phyloP scores from a whole-genome alignment of 1,140 invertebrate species.

The Antheraea mylitta region DNA sequence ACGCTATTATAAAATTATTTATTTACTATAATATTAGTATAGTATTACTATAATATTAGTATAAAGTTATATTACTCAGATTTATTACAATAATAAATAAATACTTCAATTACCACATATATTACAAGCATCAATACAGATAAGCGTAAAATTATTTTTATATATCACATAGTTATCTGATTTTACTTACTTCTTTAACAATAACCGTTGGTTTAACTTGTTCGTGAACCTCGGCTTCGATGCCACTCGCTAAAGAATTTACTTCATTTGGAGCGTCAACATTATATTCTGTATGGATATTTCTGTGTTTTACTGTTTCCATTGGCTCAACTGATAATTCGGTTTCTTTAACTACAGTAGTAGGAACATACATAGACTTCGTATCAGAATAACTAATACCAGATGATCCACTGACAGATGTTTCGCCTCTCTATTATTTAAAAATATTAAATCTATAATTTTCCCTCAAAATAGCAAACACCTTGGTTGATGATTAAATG shows the following conservation, averaged over 20 bases:
- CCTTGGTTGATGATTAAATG: neutral
- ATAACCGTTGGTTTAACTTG: no score
- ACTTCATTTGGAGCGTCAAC: conserved; percentile 51
- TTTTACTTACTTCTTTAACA: conserved; percentile 70
- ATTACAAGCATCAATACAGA: no score
- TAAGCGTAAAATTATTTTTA: neutral
- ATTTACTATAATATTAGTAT: no score
- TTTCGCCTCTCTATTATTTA: conserved; percentile 46
- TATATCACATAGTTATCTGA: neutral
- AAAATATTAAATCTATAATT: neutral
- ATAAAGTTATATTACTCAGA: no score
- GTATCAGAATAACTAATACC: conserved; percentile 42
- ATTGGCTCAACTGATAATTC: conserved; percentile 30
- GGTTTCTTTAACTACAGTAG: conserved; percentile 31
- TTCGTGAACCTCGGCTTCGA: conserved; percentile 32
- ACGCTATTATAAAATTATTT: no score
- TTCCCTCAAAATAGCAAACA: neutral
- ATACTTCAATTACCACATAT: no score
- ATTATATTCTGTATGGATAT: conserved; percentile 46
- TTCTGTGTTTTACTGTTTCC: conserved; percentile 35
- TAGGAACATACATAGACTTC: conserved; percentile 30
- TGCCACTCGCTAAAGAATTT: conserved; percentile 27
- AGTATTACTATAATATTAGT: no score
- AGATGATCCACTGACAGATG: conserved; percentile 37
- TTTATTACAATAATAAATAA: no score